Conservation (phyloP, 1,140 invertebrate species). For the Drosophila arawakana region DNA sequence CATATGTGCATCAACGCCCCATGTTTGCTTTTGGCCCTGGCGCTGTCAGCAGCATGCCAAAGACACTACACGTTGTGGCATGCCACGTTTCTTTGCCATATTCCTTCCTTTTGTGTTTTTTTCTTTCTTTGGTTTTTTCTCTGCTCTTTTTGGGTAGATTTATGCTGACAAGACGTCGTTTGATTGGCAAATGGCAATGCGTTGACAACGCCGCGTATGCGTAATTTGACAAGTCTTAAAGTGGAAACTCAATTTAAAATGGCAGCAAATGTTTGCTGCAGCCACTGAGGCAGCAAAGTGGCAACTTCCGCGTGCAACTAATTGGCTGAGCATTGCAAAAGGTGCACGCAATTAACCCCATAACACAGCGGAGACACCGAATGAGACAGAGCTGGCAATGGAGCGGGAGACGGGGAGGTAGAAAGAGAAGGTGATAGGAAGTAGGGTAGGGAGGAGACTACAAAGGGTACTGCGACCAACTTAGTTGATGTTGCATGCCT, state of each 20-base stretch:
- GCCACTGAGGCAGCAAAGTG: constrained; percentile 44
- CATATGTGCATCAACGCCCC: constrained; percentile 82
- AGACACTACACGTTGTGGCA: constrained; percentile 44
- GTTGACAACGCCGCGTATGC: constrained; percentile 68
- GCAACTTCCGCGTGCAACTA: constrained; percentile 75
- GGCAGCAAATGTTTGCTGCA: constrained; percentile 6
- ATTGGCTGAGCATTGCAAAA: constrained; percentile 70
- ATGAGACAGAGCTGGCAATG: neutral
- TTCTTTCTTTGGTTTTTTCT: neutral
- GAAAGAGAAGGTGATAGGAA: too few species aligned
- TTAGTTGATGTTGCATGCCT: constrained; percentile 24
- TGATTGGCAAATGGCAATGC: constrained; percentile 75
- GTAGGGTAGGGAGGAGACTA: neutral
- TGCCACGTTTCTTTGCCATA: neutral
- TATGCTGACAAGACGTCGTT: constrained; percentile 72
- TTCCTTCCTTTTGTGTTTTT: neutral
- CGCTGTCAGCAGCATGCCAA: constrained; percentile 60
- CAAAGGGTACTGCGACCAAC: neutral
- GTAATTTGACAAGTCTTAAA: constrained; percentile 77
- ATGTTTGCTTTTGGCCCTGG: constrained; percentile 50
- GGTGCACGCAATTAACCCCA: constrained; percentile 72
- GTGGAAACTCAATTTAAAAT: constrained; percentile 60
- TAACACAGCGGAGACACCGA: neutral
- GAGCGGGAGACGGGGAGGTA: too few species aligned
- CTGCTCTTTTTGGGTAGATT: constrained; percentile 44